phyloP scores from a whole-genome alignment of 2,113 vertebrate genomes.

The Datnioides undecimradiatus region DNA sequence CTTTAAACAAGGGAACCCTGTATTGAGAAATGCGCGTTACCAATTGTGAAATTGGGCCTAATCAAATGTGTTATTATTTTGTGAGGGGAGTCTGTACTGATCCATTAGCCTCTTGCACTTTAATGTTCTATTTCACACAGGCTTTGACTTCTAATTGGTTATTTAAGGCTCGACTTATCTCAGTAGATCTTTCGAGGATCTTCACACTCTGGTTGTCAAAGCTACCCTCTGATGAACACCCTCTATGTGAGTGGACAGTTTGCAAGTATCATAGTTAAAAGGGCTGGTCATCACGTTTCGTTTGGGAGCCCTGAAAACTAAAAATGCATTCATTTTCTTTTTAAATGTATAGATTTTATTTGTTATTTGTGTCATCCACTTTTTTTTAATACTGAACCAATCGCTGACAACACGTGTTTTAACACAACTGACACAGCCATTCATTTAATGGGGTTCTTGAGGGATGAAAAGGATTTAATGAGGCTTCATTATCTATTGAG shows the following conservation, averaged over 20 bases:
- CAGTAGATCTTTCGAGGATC: constrained; percentile 6
- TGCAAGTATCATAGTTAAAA: neutral
- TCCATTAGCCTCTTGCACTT: neutral
- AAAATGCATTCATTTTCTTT: neutral
- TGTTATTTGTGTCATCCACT: neutral
- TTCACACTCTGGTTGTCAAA: constrained; percentile 1
- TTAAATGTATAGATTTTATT: neutral
- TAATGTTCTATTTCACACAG: constrained; percentile 15
- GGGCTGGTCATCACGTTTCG: neutral
- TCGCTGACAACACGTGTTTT: neutral
- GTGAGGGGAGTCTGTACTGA: neutral
- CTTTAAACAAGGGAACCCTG: neutral
- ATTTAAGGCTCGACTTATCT: constrained; percentile 9
- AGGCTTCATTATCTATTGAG: constrained; percentile 2
- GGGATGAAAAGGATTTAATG: constrained; percentile 9
- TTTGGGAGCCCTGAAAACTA: neutral
- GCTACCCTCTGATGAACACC: neutral
- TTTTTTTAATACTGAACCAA: neutral
- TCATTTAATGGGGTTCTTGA: neutral
- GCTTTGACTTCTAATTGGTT: constrained; percentile 7
- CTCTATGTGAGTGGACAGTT: neutral
- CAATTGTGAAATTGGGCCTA: neutral
- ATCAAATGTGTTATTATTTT: neutral
- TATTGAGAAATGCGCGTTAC: neutral
- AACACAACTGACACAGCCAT: neutral